Conservation (phyloP, 2,113 vertebrate genomes). For the Megaptera novaeangliae region DNA sequence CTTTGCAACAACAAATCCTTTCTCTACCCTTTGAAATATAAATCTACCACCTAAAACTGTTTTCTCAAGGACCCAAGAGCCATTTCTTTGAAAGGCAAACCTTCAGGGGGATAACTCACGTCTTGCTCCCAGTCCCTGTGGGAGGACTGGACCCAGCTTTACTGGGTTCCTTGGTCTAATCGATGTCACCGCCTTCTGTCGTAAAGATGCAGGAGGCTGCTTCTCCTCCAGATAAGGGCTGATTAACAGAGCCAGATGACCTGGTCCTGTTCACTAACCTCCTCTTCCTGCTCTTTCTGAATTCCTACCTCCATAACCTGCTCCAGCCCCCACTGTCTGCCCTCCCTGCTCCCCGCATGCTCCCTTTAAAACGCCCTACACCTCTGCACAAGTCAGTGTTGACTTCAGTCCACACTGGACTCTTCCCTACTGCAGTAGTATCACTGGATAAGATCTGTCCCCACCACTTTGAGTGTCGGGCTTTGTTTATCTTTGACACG, state of each 20-base stretch:
- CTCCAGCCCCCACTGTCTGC: background rate
- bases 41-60: background rate
- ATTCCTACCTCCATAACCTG: background rate
- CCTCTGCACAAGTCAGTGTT: background rate
- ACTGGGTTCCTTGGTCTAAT: background rate
- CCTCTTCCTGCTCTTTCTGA: background rate
- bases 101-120: background rate
- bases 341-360: fast-evolving
- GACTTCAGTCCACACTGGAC: background rate
- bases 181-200: background rate
- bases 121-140: background rate
- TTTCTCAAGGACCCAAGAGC: background rate
- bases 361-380: background rate
- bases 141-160: background rate
- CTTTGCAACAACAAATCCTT: background rate
- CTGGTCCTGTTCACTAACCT: background rate
- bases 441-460: background rate
- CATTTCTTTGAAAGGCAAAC: background rate
- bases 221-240: background rate
- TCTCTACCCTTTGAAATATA: background rate
- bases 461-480: too few relatives aligned
- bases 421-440: background rate
- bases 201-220: background rate
- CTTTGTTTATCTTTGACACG: background rate
- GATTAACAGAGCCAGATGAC: background rate